Evolutionary conservation across 2,797 vertebrate species (phyloP).

Genomic region (Aselliscus stoliczkanus): DNA sequence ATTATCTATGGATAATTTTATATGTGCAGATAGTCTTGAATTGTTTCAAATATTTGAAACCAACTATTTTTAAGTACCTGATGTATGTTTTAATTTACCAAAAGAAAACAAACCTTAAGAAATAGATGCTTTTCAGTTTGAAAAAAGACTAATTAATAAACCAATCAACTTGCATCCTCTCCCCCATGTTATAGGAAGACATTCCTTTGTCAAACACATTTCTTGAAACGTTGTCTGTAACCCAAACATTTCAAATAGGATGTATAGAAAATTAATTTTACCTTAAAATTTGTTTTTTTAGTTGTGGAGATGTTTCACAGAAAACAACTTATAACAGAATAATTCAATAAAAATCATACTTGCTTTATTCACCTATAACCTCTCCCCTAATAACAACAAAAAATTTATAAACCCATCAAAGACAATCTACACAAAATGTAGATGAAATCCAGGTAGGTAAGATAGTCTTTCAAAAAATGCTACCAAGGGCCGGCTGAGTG

Average conservation of each 20-base stretch:
- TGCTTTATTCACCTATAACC: neutral
- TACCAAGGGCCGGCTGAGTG: too few relatives aligned
- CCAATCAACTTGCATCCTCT: neutral
- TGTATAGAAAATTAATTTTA: neutral
- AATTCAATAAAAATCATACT: neutral
- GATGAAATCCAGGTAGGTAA: neutral
- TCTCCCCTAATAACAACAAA: neutral
- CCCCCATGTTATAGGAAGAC: neutral
- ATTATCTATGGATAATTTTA: neutral
- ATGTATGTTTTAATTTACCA: constrained; percentile 14
- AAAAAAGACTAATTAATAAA: neutral
- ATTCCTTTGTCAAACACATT: neutral
- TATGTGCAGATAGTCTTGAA: constrained; percentile 18
- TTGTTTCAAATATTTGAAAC: constrained; percentile 24
- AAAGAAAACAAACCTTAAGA: constrained; percentile 10
- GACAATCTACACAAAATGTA: neutral
- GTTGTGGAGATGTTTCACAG: neutral
- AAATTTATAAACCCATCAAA: neutral
- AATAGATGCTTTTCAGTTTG: neutral
- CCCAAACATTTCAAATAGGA: neutral
- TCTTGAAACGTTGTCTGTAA: neutral
- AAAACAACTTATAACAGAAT: constrained; percentile 1
- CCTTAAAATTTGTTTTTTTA: neutral
- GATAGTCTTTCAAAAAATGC: neutral
- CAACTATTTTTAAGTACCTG: neutral